Conservation (phyloP, 2,888 invertebrate genomes). For the Pollenia angustigena region DNA sequence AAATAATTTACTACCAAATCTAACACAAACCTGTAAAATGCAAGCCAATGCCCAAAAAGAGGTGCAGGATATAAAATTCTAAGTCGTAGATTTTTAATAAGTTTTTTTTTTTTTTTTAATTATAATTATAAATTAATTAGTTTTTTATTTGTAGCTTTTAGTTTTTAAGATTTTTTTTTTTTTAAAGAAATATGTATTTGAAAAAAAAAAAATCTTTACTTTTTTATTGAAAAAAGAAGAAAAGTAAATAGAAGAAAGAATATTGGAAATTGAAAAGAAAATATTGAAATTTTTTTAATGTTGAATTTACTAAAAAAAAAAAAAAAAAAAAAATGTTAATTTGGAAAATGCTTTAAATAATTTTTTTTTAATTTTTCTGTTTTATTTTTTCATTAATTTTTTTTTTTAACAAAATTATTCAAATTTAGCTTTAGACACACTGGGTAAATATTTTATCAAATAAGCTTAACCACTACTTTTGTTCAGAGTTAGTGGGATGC, state of each 20-base stretch:
- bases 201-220: constrained; percentile 25
- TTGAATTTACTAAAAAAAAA: constrained; percentile 50
- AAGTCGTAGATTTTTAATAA: constrained; percentile 77
- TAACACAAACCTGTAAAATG: constrained; percentile 87
- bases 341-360: constrained; percentile 6
- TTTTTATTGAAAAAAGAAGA: constrained; percentile 13
- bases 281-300: constrained; percentile 20
- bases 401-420: neutral
- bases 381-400: constrained; percentile 23
- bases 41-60: constrained; percentile 94
- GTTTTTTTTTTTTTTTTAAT: constrained; percentile 55
- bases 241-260: constrained; percentile 13
- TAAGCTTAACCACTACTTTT: too few relatives aligned
- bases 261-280: constrained; percentile 27
- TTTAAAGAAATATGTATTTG: constrained; percentile 18
- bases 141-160: constrained; percentile 47
- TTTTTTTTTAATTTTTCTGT: neutral
- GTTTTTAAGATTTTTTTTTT: constrained; percentile 1
- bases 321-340: constrained; percentile 43
- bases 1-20: constrained; percentile 82
- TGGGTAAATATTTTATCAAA: too few relatives aligned
- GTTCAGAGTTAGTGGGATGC: too few relatives aligned
- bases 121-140: constrained; percentile 51
- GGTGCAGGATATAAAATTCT: constrained; percentile 93
- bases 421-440: too few relatives aligned